Percentiles rank a stretch among this genome's conserved stretches.
Evolutionary conservation across 2,113 vertebrate species (phyloP).

Genomic region (Actinemys pallida): DNA sequence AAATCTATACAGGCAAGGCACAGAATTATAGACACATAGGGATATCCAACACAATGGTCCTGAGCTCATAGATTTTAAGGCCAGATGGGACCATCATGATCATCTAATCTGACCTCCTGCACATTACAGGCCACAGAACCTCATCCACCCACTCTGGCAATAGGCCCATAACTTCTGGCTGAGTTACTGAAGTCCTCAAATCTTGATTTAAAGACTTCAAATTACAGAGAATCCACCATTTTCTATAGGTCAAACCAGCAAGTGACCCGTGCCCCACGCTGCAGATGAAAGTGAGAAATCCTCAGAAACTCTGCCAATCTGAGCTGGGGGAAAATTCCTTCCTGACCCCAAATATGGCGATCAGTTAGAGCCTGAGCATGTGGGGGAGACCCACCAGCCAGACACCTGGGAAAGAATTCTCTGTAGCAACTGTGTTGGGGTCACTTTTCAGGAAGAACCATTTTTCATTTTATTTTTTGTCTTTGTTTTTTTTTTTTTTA

Average conservation of each 20-base stretch:
- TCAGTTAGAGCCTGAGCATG: neutral
- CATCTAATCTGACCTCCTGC: neutral
- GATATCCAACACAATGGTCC: neutral
- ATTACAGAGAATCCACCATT: neutral
- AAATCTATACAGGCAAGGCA: slow-evolving; percentile 7
- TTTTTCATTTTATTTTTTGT: neutral
- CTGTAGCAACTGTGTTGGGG: neutral
- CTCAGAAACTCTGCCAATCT: neutral
- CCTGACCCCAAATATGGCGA: neutral
- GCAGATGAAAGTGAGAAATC: neutral
- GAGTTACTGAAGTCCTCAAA: neutral
- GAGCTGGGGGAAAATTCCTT: neutral
- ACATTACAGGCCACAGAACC: neutral
- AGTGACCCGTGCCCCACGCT: neutral
- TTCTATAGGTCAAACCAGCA: neutral
- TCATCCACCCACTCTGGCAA: neutral
- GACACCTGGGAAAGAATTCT: neutral
- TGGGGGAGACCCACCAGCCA: neutral
- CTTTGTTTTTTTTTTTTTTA: neutral
- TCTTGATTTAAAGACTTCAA: neutral
- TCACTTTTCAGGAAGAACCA: neutral
- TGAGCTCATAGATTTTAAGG: neutral
- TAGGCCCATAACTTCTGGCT: neutral
- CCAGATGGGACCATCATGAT: neutral
- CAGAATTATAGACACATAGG: neutral